Conservation (phyloP, 2,888 invertebrate species). For the Chymomyza caudatula region DNA sequence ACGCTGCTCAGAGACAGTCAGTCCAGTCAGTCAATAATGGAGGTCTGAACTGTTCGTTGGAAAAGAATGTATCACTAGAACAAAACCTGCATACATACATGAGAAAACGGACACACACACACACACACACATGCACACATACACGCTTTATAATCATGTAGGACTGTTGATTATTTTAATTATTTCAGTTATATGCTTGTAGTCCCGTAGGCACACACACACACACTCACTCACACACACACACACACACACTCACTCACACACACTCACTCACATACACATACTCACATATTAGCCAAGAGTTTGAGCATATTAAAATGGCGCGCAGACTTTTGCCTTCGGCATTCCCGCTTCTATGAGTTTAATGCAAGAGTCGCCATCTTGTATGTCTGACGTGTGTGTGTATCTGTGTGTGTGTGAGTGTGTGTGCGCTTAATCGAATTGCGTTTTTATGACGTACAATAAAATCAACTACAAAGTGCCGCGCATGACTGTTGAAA, state of each 20-base stretch:
- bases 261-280: neutral
- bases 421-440: slow-evolving; percentile 40
- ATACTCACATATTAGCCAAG: neutral
- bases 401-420: neutral
- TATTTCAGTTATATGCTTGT: slow-evolving; percentile 46
- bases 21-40: neutral
- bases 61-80: neutral
- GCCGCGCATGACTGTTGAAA: neutral
- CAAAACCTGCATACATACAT: neutral
- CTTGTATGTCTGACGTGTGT: neutral
- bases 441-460: slow-evolving; percentile 54
- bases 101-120: neutral
- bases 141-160: neutral
- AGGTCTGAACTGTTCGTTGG: neutral
- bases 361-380: too few relatives aligned
- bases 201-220: neutral
- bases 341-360: slow-evolving; percentile 36
- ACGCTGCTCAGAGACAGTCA: neutral
- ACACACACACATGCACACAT: slow-evolving; percentile 8
- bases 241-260: neutral
- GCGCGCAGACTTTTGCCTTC: neutral
- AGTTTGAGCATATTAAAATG: neutral
- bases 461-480: slow-evolving; percentile 41
- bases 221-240: neutral
- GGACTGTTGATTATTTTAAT: slow-evolving; percentile 37